Evolutionary conservation across 2,113 vertebrate genomes (phyloP).

Genomic region (Psittacara wagleri): DNA sequence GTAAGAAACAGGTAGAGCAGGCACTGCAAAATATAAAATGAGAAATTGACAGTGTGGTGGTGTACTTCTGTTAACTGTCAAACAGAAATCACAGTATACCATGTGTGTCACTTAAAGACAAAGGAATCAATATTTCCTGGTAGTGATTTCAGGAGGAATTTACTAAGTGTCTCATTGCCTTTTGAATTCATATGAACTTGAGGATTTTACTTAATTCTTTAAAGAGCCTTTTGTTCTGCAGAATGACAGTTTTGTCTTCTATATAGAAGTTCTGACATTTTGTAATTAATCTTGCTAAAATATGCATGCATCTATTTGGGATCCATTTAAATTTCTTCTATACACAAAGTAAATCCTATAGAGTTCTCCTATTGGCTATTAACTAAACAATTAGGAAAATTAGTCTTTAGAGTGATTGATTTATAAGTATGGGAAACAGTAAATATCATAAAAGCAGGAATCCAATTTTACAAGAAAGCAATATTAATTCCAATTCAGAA

Average conservation of each 20-base stretch:
- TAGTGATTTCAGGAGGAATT: neutral
- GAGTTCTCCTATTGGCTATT: neutral
- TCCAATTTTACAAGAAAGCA: neutral
- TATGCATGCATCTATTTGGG: neutral
- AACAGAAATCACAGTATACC: neutral
- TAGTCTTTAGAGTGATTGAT: neutral
- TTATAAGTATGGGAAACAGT: neutral
- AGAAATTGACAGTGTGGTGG: neutral
- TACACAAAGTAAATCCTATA: neutral
- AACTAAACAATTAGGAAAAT: neutral
- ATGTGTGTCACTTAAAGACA: neutral
- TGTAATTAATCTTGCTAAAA: constrained; percentile 24
- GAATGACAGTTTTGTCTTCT: neutral
- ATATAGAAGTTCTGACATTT: neutral
- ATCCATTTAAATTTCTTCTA: neutral
- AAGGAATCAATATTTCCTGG: constrained; percentile 1
- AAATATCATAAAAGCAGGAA: neutral
- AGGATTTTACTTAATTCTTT: neutral
- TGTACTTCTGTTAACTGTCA: constrained; percentile 6
- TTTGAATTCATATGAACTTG: neutral
- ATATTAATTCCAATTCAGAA: neutral
- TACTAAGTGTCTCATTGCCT: constrained; percentile 3
- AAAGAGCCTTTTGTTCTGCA: neutral
- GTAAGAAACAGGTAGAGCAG: neutral
- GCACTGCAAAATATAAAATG: neutral